A percentile compares a stretch with the other conserved stretches of the same genome.
These are phyloP conservation scores for Cyrtorhinus lividipennis DNA, from an alignment of 1,140 invertebrate species.

Conservation along the genomic window DNA sequence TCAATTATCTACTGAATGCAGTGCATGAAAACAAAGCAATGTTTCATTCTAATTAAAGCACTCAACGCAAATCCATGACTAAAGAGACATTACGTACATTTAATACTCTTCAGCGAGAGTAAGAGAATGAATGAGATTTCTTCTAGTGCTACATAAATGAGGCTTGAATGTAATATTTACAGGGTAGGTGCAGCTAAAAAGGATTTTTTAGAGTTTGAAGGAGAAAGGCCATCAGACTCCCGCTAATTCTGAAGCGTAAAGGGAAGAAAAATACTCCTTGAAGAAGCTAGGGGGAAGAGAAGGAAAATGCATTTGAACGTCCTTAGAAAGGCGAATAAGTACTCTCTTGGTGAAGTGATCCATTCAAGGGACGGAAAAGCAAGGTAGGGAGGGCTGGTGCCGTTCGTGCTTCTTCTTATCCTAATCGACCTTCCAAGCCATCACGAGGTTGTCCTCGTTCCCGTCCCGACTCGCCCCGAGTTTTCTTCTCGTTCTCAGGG, in stretches of 20 bases:
- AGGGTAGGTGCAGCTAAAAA: background rate
- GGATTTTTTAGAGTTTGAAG: background rate
- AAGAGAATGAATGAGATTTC: background rate
- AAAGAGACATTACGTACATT: too few relatives aligned
- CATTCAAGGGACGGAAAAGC: background rate
- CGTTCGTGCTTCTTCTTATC: background rate
- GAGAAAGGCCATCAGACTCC: background rate
- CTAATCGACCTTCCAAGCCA: slow-evolving; percentile 2
- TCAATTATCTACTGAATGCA: too few relatives aligned
- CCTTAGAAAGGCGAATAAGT: slow-evolving; percentile 9
- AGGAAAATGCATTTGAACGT: slow-evolving; percentile 7
- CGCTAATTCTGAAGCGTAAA: background rate
- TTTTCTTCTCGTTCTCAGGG: background rate
- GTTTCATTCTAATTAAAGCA: too few relatives aligned
- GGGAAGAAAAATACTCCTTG: slow-evolving; percentile 3
- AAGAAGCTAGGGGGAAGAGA: background rate
- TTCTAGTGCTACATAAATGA: background rate
- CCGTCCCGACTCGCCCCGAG: background rate
- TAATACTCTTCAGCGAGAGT: too few relatives aligned
- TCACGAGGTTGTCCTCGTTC: slow-evolving; percentile 6
- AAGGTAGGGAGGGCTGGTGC: background rate
- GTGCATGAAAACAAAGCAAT: too few relatives aligned
- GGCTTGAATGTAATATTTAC: background rate
- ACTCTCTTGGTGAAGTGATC: slow-evolving; percentile 4
- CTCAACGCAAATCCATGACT: too few relatives aligned